Conservation (phyloP, 2,888 invertebrate genomes). For the Agrotis clavis region DNA sequence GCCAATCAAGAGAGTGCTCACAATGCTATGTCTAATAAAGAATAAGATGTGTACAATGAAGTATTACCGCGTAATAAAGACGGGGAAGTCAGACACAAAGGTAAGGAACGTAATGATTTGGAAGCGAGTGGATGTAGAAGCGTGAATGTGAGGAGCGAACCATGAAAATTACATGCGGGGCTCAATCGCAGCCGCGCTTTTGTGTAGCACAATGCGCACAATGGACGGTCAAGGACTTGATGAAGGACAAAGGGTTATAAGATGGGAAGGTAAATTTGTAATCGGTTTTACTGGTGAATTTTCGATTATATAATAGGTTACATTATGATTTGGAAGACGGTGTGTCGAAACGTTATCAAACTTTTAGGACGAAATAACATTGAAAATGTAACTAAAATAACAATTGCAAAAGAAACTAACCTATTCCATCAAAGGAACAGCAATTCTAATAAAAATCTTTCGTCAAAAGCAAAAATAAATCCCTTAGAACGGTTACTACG, state of each 20-base stretch:
- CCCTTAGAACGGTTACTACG: constrained; percentile 49
- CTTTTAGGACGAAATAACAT: not conserved
- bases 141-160: constrained; percentile 87
- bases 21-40: constrained; percentile 76
- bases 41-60: constrained; percentile 84
- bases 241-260: constrained; percentile 85
- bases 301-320: constrained; percentile 8
- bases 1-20: constrained; percentile 85
- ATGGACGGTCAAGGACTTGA: constrained; percentile 89
- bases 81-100: constrained; percentile 83
- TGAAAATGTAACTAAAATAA: not conserved
- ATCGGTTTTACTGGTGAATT: constrained; percentile 56
- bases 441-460: not conserved
- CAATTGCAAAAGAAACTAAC: not conserved
- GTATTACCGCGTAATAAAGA: constrained; percentile 81
- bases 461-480: constrained; percentile 28
- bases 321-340: not conserved
- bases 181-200: constrained; percentile 87
- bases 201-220: constrained; percentile 82
- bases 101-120: constrained; percentile 89
- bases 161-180: constrained; percentile 89
- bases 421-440: not conserved
- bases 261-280: constrained; percentile 69
- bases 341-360: not conserved
- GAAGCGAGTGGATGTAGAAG: constrained; percentile 87